Conservation (phyloP, 92 coral and sea anemone species). For the Phenganax subtilis region DNA sequence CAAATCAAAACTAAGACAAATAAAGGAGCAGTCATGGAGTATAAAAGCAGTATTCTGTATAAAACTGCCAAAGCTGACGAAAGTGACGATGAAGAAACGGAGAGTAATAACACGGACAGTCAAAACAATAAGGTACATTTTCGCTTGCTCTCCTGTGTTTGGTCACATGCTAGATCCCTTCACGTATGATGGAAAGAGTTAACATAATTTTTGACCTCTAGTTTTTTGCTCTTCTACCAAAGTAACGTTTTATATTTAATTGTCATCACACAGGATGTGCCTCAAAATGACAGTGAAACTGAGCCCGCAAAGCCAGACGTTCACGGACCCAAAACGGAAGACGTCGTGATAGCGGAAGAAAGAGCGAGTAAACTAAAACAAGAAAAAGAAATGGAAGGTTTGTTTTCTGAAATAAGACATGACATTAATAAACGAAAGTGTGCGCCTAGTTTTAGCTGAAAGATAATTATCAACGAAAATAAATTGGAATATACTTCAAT, state of each 20-base stretch:
- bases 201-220: no score
- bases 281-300: background rate
- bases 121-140: slow-evolving; percentile 35
- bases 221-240: no score
- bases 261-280: background rate
- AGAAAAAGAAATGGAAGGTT: slow-evolving; percentile 39
- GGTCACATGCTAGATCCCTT: no score
- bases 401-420: background rate
- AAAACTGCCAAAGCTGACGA: slow-evolving; percentile 85
- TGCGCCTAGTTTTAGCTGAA: background rate
- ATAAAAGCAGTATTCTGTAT: slow-evolving; percentile 77
- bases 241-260: background rate
- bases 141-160: no score
- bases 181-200: no score
- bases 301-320: background rate
- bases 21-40: slow-evolving; percentile 82
- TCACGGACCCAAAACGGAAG: slow-evolving; percentile 36
- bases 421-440: background rate
- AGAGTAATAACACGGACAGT: slow-evolving; percentile 43
- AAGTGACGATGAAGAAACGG: slow-evolving; percentile 79
- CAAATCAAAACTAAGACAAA: slow-evolving; percentile 76
- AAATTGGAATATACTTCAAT: no score
- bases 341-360: slow-evolving; percentile 35
- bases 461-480: no score
- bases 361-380: slow-evolving; percentile 32